These are phyloP conservation scores for Alexandromys fortis DNA, from an alignment of 2,113 vertebrate genomes.

Conservation along the genomic window DNA sequence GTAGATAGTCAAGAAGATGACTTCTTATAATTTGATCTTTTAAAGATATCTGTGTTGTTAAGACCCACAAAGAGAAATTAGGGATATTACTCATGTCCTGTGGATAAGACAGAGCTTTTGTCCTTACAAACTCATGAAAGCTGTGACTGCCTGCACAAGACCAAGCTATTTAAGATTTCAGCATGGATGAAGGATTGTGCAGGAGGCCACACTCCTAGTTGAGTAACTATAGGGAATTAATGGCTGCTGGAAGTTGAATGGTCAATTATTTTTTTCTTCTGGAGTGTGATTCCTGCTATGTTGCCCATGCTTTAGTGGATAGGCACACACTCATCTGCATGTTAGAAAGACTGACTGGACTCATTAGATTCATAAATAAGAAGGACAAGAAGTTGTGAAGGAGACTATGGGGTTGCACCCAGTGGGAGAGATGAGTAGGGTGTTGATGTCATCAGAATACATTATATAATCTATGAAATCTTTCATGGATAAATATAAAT, in stretches of 20 bases:
- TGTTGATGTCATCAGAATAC: background rate
- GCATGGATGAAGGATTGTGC: background rate
- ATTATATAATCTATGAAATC: background rate
- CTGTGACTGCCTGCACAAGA: background rate
- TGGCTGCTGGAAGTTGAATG: background rate
- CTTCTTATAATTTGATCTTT: background rate
- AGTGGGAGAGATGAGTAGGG: background rate
- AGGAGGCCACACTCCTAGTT: background rate
- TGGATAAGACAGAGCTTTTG: background rate
- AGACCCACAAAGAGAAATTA: background rate
- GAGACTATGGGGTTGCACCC: background rate
- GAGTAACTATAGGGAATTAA: background rate
- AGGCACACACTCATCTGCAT: no score
- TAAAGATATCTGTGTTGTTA: background rate
- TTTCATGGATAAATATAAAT: background rate
- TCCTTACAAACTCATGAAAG: background rate
- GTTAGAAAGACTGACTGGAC: background rate
- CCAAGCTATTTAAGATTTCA: background rate
- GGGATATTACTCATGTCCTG: background rate
- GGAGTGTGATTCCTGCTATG: accelerated
- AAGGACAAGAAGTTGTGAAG: background rate
- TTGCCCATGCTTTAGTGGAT: background rate
- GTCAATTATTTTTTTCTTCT: background rate
- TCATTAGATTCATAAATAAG: background rate
- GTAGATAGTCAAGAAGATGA: background rate